Base-by-base conservation (phyloP, 2,888 invertebrate genomes). In the Ophion obscuratus region DNA sequence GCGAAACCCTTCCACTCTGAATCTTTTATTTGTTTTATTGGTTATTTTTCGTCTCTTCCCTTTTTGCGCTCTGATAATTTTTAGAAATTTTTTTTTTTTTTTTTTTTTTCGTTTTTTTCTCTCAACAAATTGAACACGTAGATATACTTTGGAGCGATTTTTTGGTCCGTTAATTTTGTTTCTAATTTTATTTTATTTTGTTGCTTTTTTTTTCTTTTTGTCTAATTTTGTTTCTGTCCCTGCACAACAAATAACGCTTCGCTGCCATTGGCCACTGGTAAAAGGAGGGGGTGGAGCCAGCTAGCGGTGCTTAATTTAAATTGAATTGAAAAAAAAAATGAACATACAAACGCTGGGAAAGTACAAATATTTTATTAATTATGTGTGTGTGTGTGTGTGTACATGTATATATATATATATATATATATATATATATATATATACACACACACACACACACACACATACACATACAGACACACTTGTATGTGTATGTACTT, bases 241-340 rank as follows among this genome's bases (percentile, higher is more conserved):
- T 88, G 84, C 87, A 88, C 87, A 88, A 89, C 88, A 90, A 90
- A 89, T 88, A 89, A 91, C 91, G 92, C 92, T 92, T 92, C 92
- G 92, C 92, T 93, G 93, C 91, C 93, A 93, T 94, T 93, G 93
- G 93, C 93, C 93, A 91, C 90, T 92, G 92, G 92, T 92, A 92
- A 93, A 93, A 93, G 92, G 93, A 93, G 93, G 94, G 94, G 94
- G 92, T 94, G 93, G 94, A 94, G 94, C 94, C 94, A 94, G 94
- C 93, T 92, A 89, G 89, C 89, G 89, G 89, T 89, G 89, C 88
- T 89, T 89, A 87, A 84, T 88, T 89, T 81, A 17, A 90, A 90
- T 92, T 92, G 89, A 92, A 90, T 90, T 64, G 53, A 80, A 82
- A 81, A 81, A 73, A 47, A 83, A 78, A 73, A 76, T 24, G 53